Evolutionary conservation across 2,888 invertebrate genomes (phyloP), one percentile per base, ranked within the genome.

Genomic region (Idaea aversata): DNA sequence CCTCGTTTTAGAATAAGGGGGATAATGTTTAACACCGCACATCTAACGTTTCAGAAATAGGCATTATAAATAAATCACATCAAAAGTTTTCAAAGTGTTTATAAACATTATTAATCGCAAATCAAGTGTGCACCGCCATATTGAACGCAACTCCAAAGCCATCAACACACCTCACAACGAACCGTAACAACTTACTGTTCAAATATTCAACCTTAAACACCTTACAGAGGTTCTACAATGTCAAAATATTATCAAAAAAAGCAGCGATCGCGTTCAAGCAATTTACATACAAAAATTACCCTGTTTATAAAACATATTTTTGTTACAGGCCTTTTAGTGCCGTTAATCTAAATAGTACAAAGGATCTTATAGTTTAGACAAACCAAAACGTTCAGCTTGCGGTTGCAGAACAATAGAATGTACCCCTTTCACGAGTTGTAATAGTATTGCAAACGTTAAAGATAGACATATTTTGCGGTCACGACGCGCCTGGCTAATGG

Each of bases 261-360:
- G 70, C 67, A 65, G 64, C 57, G 34, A 65, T 61, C 63, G 66
- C 68, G 65, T 64, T 61, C 61, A 68, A 72, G 69, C 68, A 64
- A 36, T 62, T 59, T 67, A 69, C 66, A 65, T 66, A 68, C 63
- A 34, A 65, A 68, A 69, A 69, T 87, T 88, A 90, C 90, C 90
- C 90, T 90, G 90, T 91, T 78, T 80, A n/a, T 85, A 74, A 71
- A 74, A 77, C 75, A 83, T 77, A 80, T 66, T 67, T 62, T 64
- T 47, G 67, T 61, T 63, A 62, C 61, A 61, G 62, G 62, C 63
- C 61, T 59, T 65, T 68, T 68, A 66, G 70, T 72, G 72, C 61
- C 67, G 71, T 72, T 66, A 72, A 74, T 66, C 61, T 66, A 74
- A 74, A 67, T 75, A 75, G 74, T 74, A 77, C 75, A 47, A 47